phyloP scores from a whole-genome alignment of 2,888 invertebrate species.

The Girardia tigrina region DNA sequence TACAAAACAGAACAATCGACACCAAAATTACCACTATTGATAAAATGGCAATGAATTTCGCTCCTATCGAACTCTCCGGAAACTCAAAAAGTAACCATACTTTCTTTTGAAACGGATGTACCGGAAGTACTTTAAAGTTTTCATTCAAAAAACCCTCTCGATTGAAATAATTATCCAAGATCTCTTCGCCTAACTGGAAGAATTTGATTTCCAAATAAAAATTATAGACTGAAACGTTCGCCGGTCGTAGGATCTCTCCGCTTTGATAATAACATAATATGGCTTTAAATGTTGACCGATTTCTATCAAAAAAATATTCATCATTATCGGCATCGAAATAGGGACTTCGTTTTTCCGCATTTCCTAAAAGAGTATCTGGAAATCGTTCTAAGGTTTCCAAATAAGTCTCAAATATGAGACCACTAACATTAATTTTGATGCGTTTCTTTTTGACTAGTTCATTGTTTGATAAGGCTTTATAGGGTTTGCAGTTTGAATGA shows the following conservation, averaged over 20 bases:
- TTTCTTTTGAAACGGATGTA: slow-evolving; percentile 42
- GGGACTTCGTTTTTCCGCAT: slow-evolving; percentile 45
- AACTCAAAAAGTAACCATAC: slow-evolving; percentile 50
- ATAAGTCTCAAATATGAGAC: slow-evolving; percentile 48
- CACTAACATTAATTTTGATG: slow-evolving; percentile 49
- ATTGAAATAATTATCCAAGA: slow-evolving; percentile 45
- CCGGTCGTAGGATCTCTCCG: slow-evolving; percentile 45
- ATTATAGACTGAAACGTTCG: slow-evolving; percentile 48
- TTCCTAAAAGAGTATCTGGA: slow-evolving; percentile 48
- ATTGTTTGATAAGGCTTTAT: too few species aligned
- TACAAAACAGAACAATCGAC: slow-evolving; percentile 48
- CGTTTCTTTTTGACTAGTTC: too few species aligned
- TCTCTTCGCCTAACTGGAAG: slow-evolving; percentile 47
- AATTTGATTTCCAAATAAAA: slow-evolving; percentile 48
- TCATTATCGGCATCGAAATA: slow-evolving; percentile 45
- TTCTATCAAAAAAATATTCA: slow-evolving; percentile 49
- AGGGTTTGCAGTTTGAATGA: too few species aligned
- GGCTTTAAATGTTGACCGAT: slow-evolving; percentile 49
- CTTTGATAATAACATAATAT: slow-evolving; percentile 49
- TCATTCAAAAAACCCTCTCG: slow-evolving; percentile 47
- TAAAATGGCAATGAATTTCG: slow-evolving; percentile 46
- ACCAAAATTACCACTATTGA: slow-evolving; percentile 47
- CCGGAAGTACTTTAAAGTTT: slow-evolving; percentile 44
- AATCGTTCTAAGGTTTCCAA: slow-evolving; percentile 45
- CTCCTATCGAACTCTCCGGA: slow-evolving; percentile 46